Conservation (phyloP, 2,113 vertebrate genomes). For the Trochalopteron elliotii region DNA sequence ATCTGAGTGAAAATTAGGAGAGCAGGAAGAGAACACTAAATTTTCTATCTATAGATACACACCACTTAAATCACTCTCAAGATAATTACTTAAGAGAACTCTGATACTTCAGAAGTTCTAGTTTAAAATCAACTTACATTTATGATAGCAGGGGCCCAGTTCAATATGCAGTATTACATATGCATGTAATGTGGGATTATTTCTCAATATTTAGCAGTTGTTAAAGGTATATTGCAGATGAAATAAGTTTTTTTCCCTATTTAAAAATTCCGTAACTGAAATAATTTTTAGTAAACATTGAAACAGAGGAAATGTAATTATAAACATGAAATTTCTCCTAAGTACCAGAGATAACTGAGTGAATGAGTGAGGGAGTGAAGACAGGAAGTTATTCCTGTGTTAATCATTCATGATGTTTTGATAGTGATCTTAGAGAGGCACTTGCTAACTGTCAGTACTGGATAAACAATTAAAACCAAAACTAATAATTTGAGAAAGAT, state of each 20-base stretch:
- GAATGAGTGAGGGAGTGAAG: background rate
- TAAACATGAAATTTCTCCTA: background rate
- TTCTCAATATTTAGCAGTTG: background rate
- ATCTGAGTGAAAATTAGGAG: background rate
- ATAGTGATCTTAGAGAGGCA: background rate
- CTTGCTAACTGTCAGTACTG: background rate
- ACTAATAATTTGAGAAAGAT: background rate
- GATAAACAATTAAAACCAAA: background rate
- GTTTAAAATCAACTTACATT: background rate
- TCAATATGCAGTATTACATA: background rate
- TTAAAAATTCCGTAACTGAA: background rate
- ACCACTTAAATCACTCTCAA: background rate
- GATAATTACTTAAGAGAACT: background rate
- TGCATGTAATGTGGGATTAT: background rate
- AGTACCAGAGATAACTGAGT: background rate
- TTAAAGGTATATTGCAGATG: background rate
- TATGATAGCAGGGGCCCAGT: background rate
- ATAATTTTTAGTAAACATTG: background rate
- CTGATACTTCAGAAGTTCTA: background rate
- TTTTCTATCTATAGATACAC: background rate
- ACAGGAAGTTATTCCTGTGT: background rate
- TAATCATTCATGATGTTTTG: background rate
- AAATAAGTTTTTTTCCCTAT: background rate
- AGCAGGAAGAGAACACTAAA: background rate
- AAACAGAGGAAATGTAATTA: background rate